Conservation (phyloP, 2,888 invertebrate genomes). For the Thecocarcelia acutangulata region DNA sequence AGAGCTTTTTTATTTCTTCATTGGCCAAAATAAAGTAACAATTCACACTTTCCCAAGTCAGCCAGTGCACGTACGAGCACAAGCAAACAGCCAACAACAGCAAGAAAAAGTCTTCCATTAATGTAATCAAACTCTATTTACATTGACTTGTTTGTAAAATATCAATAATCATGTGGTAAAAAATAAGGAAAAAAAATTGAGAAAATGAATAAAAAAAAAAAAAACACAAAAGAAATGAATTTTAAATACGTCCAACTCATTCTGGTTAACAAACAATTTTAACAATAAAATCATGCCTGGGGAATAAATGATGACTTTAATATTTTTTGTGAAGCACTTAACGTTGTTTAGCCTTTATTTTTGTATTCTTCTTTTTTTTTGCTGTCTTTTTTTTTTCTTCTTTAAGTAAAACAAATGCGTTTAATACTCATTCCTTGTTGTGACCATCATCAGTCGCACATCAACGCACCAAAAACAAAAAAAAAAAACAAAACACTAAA, state of each 20-base stretch:
- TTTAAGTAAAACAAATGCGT: conserved; percentile 49
- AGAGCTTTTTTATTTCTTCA: not conserved
- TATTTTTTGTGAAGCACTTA: conserved; percentile 56
- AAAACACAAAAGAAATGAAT: conserved; percentile 37
- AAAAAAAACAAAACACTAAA: not conserved
- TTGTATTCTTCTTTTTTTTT: conserved; percentile 32
- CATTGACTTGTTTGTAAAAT: conserved; percentile 56
- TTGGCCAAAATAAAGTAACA: conserved; percentile 19
- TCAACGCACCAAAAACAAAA: conserved; percentile 31
- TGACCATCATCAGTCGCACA: conserved; percentile 53
- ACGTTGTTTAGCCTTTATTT: conserved; percentile 55
- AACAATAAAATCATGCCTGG: conserved; percentile 51
- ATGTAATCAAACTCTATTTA: conserved; percentile 56
- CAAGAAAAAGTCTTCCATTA: conserved; percentile 10
- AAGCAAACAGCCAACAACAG: not conserved
- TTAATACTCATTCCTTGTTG: conserved; percentile 52
- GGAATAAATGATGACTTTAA: conserved; percentile 63
- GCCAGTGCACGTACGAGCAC: not conserved
- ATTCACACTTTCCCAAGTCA: conserved; percentile 33
- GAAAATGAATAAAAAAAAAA: not conserved
- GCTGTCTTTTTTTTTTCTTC: not conserved
- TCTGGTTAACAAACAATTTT: conserved; percentile 52
- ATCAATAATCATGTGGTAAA: conserved; percentile 55
- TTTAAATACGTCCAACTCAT: conserved; percentile 53
- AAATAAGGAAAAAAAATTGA: not conserved